Conservation (phyloP, 2,888 invertebrate species). For the Pristionchus exspectatus region DNA sequence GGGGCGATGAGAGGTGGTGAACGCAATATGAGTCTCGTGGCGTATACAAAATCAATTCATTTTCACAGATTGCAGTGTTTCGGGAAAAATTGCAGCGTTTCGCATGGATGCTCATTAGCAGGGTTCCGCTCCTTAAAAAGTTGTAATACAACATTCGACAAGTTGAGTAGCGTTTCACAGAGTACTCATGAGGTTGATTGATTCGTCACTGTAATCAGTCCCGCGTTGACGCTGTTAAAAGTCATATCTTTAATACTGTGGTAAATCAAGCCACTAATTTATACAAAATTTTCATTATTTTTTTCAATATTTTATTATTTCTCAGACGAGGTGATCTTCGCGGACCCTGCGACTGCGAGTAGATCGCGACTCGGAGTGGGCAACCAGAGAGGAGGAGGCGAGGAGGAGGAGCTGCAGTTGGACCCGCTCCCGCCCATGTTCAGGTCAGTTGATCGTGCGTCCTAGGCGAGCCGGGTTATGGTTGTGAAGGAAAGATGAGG, state of each 20-base stretch:
- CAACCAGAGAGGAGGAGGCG: neutral
- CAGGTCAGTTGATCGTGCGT: neutral
- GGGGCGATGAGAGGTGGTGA: neutral
- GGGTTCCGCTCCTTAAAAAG: too few species aligned
- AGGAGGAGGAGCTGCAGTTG: constrained; percentile 48
- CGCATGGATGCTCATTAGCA: too few species aligned
- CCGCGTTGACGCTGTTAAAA: too few species aligned
- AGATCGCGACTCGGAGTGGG: neutral
- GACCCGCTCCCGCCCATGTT: constrained; percentile 49
- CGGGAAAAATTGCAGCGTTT: too few species aligned
- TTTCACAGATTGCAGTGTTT: too few species aligned
- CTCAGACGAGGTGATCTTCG: constrained; percentile 39
- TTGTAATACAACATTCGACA: neutral
- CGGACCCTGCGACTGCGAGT: neutral
- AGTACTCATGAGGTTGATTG: neutral
- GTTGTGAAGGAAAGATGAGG: too few species aligned
- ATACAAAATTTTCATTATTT: too few species aligned
- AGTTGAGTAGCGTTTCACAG: neutral
- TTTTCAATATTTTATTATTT: neutral
- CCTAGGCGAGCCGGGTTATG: neutral
- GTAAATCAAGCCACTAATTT: too few species aligned
- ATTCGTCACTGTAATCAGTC: too few species aligned
- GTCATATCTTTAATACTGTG: too few species aligned
- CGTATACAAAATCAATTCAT: too few species aligned
- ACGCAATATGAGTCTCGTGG: neutral